Evolutionary conservation across 2,888 invertebrate genomes (phyloP).

Genomic region (Marasmarcha lunaedactyla): DNA sequence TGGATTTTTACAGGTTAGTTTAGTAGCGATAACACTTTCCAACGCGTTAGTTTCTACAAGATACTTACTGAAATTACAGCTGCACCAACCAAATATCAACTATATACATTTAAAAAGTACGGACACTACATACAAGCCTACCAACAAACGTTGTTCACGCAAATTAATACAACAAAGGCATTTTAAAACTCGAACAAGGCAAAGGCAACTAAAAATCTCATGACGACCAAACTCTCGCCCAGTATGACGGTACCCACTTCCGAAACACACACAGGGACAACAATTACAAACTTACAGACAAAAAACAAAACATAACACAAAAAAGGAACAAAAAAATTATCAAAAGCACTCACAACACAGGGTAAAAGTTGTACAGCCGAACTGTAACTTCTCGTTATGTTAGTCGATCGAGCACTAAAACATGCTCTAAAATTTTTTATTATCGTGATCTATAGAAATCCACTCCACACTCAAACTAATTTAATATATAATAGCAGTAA

Average conservation of each 20-base stretch:
- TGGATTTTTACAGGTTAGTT: conserved; percentile 34
- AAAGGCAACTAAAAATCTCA: conserved; percentile 36
- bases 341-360: conserved; percentile 39
- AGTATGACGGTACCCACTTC: conserved; percentile 37
- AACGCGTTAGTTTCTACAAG: conserved; percentile 30
- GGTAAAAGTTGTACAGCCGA: conserved; percentile 52
- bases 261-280: conserved; percentile 30
- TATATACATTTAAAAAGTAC: conserved; percentile 37
- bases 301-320: conserved; percentile 28
- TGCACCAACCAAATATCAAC: conserved; percentile 20
- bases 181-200: conserved; percentile 42
- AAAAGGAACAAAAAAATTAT: conserved; percentile 39
- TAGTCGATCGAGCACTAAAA: conserved; percentile 49
- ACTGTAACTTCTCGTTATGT: conserved; percentile 30
- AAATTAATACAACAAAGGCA: conserved; percentile 58
- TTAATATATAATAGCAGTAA: conserved; percentile 49
- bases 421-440: conserved; percentile 43
- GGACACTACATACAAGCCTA: conserved; percentile 64
- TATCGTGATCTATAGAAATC: conserved; percentile 38
- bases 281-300: conserved; percentile 49
- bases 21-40: conserved; percentile 22
- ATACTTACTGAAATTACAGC: conserved; percentile 47
- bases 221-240: conserved; percentile 33
- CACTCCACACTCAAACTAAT: conserved; percentile 66
- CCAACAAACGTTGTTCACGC: conserved; percentile 32